Percentiles rank a stretch among this genome's conserved stretches.
Evolutionary conservation across 1,140 invertebrate species (phyloP).

Genomic region (Laodelphax striatellus): DNA sequence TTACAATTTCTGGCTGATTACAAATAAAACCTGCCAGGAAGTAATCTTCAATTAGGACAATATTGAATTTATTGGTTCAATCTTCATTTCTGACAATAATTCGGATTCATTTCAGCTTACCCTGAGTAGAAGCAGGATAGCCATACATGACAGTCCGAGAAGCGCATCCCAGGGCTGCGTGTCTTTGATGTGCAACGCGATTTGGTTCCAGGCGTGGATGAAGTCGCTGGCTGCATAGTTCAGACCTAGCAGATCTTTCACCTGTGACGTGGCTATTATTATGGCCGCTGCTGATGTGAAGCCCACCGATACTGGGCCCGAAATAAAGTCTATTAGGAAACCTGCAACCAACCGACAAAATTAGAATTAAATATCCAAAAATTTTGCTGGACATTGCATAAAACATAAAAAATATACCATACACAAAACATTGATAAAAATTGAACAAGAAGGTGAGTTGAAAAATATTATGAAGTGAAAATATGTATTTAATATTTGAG

Average conservation of each 20-base stretch:
- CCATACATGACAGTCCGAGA: slow-evolving; percentile 52
- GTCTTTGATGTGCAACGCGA: slow-evolving; percentile 54
- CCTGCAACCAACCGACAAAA: slow-evolving; percentile 40
- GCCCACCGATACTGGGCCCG: slow-evolving; percentile 78
- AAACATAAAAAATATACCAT: too few relatives aligned
- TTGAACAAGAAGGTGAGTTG: too few relatives aligned
- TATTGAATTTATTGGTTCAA: too few relatives aligned
- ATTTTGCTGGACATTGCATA: too few relatives aligned
- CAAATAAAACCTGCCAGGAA: too few relatives aligned
- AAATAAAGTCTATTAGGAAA: slow-evolving; percentile 84
- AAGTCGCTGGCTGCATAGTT: slow-evolving; percentile 51
- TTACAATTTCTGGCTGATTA: too few relatives aligned
- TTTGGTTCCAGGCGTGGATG: slow-evolving; percentile 43
- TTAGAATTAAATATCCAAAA: neutral
- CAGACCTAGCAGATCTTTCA: slow-evolving; percentile 68
- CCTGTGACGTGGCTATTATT: slow-evolving; percentile 74
- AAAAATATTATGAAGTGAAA: too few relatives aligned
- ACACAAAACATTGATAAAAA: too few relatives aligned
- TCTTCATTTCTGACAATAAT: too few relatives aligned
- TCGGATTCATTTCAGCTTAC: too few relatives aligned
- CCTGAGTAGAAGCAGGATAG: slow-evolving; percentile 51
- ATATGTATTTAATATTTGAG: too few relatives aligned
- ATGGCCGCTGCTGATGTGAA: slow-evolving; percentile 85
- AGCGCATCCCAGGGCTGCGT: slow-evolving; percentile 51
- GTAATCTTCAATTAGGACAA: too few relatives aligned